phyloP scores from a whole-genome alignment of 2,113 vertebrate species.

The Erinaceus europaeus region DNA sequence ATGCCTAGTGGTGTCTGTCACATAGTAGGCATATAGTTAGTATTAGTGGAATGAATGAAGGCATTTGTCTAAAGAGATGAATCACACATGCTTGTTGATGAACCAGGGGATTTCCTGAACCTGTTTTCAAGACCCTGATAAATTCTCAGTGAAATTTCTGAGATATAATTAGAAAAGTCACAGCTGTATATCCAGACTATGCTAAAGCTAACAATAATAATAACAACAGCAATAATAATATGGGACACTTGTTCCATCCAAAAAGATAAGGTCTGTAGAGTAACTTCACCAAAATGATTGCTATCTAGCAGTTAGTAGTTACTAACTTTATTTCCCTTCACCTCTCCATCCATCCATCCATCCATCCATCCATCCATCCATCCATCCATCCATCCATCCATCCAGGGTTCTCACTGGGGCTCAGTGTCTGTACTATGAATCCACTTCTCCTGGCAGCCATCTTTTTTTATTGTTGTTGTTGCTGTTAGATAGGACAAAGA shows the following conservation, averaged over 20 bases:
- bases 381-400: too few species aligned
- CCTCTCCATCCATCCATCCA: too few species aligned
- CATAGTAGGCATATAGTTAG: slow-evolving; percentile 4
- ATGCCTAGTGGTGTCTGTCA: neutral
- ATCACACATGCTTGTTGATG: slow-evolving; percentile 20
- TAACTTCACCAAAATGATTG: neutral
- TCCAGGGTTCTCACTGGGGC: too few species aligned
- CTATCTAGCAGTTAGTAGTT: neutral
- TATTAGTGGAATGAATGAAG: slow-evolving; percentile 20
- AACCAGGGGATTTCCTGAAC: slow-evolving; percentile 29
- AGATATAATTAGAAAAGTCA: neutral
- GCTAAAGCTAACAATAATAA: neutral
- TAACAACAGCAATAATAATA: too few species aligned
- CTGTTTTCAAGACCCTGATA: neutral
- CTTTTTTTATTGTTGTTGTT: too few species aligned
- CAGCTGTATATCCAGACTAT: neutral
- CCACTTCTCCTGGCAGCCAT: too few species aligned
- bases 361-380: too few species aligned
- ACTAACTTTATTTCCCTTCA: too few species aligned
- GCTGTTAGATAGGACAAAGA: too few species aligned
- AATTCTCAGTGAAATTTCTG: slow-evolving; percentile 9
- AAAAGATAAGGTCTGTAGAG: neutral
- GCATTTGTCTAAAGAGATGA: neutral
- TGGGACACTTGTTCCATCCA: neutral
- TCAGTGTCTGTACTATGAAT: too few species aligned